Percentiles rank a stretch among this genome's conserved stretches.
Conservation (phyloP, 2,888 invertebrate species). For the Epinotia brunnichana region DNA sequence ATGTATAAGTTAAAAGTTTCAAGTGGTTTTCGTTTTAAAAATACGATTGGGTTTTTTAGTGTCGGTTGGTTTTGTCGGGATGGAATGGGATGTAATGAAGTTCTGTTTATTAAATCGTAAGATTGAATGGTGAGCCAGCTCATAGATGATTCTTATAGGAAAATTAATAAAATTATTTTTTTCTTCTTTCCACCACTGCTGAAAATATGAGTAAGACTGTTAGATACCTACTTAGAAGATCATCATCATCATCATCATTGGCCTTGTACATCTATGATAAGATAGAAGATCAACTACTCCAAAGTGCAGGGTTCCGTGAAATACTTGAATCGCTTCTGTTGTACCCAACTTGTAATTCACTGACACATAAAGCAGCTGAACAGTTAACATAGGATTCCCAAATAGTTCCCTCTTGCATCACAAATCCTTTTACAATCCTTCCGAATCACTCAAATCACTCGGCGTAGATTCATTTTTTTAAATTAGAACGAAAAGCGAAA, state of each 20-base stretch:
- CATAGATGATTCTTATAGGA: not conserved
- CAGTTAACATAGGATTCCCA: not conserved
- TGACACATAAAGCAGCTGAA: too few species aligned
- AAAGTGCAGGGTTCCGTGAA: too few species aligned
- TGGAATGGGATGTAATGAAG: constrained; percentile 24
- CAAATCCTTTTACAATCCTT: constrained; percentile 74
- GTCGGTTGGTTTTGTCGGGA: constrained; percentile 35
- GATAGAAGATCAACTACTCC: not conserved
- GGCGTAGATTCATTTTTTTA: constrained; percentile 78
- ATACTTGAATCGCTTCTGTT: too few species aligned
- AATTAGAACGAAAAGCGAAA: constrained; percentile 80
- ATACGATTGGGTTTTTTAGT: constrained; percentile 63
- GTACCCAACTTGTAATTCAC: too few species aligned
- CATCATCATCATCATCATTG: too few species aligned
- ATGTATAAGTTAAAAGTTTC: constrained; percentile 77
- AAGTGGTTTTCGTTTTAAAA: constrained; percentile 76
- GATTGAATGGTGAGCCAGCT: not conserved
- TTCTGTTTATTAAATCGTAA: constrained; percentile 21
- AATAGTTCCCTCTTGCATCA: constrained; percentile 66
- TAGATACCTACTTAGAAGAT: too few species aligned
- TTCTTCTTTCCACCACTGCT: not conserved
- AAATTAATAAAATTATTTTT: not conserved
- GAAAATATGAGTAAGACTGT: not conserved
- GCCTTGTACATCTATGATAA: too few species aligned
- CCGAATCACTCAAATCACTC: constrained; percentile 79